Evolutionary conservation across 2,113 vertebrate genomes (phyloP).

Genomic region (Neomonachus schauinslandi): DNA sequence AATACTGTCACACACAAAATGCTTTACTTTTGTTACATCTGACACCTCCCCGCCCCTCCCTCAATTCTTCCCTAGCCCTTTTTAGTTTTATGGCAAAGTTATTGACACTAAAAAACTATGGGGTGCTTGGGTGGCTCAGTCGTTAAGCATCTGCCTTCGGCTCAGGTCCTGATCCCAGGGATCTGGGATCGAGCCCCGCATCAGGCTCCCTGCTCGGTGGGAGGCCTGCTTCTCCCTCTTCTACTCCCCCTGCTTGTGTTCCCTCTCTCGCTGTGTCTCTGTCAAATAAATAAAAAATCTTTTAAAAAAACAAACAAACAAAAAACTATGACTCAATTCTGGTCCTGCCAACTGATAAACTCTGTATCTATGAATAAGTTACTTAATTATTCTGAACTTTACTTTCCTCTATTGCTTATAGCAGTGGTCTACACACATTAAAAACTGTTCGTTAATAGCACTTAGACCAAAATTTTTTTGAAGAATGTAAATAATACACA

Average conservation of each 20-base stretch:
- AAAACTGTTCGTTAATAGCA: not conserved
- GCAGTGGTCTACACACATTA: not conserved
- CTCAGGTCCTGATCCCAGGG: no score
- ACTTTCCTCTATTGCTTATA: not conserved
- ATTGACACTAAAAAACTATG: not conserved
- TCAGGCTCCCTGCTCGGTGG: no score
- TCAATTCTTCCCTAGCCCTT: not conserved
- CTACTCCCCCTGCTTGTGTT: no score
- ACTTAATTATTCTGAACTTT: not conserved
- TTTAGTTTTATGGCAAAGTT: not conserved
- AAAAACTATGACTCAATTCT: not conserved
- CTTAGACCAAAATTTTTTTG: not conserved
- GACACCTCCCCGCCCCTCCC: not conserved
- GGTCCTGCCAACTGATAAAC: not conserved
- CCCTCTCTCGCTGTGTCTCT: no score
- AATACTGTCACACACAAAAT: not conserved
- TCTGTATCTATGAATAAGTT: not conserved
- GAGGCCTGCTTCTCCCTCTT: no score
- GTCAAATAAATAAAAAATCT: no score
- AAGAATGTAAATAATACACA: not conserved
- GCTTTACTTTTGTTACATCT: not conserved
- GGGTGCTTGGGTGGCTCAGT: no score
- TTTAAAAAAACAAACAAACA: no score
- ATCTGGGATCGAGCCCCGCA: no score
- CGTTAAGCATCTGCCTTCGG: no score